Conservation (phyloP, 2,797 vertebrate genomes). For the Distichodus sexfasciatus region DNA sequence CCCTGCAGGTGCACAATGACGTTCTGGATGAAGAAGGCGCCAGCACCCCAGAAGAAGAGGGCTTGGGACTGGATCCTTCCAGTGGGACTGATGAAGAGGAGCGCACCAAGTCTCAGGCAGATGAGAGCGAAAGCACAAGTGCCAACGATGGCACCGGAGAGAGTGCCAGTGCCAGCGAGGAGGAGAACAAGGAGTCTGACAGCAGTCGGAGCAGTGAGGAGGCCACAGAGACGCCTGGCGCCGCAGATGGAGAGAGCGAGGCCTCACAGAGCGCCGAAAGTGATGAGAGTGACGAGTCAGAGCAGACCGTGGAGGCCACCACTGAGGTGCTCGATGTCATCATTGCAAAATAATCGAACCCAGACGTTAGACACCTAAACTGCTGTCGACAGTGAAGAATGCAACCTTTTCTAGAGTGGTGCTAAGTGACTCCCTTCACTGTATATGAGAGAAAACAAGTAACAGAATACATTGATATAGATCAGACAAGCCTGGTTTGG, state of each 20-base stretch:
- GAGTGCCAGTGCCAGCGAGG: conserved; percentile 56
- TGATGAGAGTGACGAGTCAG: conserved; percentile 61
- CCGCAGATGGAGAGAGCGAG: conserved; percentile 57
- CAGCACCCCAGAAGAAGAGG: conserved; percentile 75
- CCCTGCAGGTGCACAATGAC: conserved; percentile 66
- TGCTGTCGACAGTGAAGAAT: conserved; percentile 46
- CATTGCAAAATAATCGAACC: conserved; percentile 66
- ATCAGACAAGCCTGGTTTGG: conserved; percentile 23
- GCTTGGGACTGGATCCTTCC: conserved; percentile 63
- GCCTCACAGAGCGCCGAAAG: conserved; percentile 68
- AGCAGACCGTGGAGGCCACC: conserved; percentile 43
- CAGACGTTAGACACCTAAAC: conserved; percentile 4
- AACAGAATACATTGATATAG: conserved; percentile 18
- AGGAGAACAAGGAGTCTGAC: conserved; percentile 54
- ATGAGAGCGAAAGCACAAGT: conserved; percentile 34
- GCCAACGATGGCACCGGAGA: conserved; percentile 42
- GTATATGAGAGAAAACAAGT: conserved; percentile 7
- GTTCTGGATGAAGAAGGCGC: conserved; percentile 70
- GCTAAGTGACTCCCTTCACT: conserved; percentile 37
- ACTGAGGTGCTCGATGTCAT: conserved; percentile 59
- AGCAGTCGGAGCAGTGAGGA: conserved; percentile 73
- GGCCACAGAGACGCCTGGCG: conserved; percentile 63
- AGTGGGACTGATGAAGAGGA: conserved; percentile 50
- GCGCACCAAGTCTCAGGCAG: neutral
- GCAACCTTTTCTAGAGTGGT: conserved; percentile 24